Evolutionary conservation across 2,888 invertebrate genomes (phyloP).

Genomic region (Tetragnatha montana): DNA sequence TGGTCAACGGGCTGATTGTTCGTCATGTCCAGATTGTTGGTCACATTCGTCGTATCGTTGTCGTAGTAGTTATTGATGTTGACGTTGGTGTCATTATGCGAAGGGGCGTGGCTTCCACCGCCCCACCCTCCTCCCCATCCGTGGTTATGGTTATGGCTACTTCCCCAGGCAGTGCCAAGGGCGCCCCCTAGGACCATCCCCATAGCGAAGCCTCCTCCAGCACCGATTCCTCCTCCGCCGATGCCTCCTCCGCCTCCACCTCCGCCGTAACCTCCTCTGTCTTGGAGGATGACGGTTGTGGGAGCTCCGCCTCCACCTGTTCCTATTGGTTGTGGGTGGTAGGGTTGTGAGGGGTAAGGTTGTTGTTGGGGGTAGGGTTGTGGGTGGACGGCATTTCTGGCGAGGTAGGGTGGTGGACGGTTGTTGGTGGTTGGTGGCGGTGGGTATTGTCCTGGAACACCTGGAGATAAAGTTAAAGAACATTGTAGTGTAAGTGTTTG

Average conservation of each 20-base stretch:
- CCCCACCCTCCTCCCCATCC: slow-evolving; percentile 43
- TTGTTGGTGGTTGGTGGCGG: neutral
- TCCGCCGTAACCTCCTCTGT: slow-evolving; percentile 17
- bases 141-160: slow-evolving; percentile 17
- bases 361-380: slow-evolving; percentile 7
- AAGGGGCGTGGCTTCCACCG: slow-evolving; percentile 16
- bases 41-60: slow-evolving; percentile 48
- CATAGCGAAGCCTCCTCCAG: slow-evolving; percentile 56
- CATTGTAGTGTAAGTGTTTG: no score
- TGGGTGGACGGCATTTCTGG: slow-evolving; percentile 23
- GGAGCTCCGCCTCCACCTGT: slow-evolving; percentile 13
- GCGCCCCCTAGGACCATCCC: slow-evolving; percentile 65
- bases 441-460: slow-evolving; percentile 48
- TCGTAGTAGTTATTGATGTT: slow-evolving; percentile 67
- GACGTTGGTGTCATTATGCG: slow-evolving; percentile 56
- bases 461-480: neutral
- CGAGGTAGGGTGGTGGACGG: slow-evolving; percentile 38
- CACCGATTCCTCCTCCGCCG: neutral
- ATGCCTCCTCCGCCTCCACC: slow-evolving; percentile 32
- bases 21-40: slow-evolving; percentile 57
- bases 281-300: slow-evolving; percentile 48
- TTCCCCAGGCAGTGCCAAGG: slow-evolving; percentile 60
- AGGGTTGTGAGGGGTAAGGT: neutral
- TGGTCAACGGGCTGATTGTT: slow-evolving; percentile 50
- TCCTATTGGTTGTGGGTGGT: neutral